These are phyloP conservation scores for Sisor rabdophorus DNA, from an alignment of 2,113 vertebrate genomes.

Conservation along the genomic window DNA sequence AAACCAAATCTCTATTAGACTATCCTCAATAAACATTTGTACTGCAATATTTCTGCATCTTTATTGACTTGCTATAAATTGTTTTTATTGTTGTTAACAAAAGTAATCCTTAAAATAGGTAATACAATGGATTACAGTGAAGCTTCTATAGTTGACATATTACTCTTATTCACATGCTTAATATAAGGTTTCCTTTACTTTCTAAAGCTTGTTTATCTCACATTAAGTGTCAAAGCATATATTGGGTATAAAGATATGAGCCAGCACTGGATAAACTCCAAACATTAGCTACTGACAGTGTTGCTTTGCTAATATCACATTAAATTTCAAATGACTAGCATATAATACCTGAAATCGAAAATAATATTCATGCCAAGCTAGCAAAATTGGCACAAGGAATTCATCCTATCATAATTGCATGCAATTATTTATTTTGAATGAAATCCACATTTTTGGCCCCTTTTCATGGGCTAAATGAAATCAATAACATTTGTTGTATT, in stretches of 20 bases:
- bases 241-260: not conserved
- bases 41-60: not conserved
- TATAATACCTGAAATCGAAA: not conserved
- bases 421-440: slow-evolving; percentile 52
- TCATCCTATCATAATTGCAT: not conserved
- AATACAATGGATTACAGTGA: not conserved
- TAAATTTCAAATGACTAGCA: not conserved
- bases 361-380: slow-evolving; percentile 1
- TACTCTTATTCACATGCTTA: not conserved
- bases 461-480: slow-evolving; percentile 61
- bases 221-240: not conserved
- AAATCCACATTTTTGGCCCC: slow-evolving; percentile 62
- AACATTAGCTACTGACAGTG: not conserved
- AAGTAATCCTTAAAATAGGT: not conserved
- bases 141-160: not conserved
- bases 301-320: not conserved
- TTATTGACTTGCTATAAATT: not conserved
- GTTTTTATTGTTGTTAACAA: not conserved
- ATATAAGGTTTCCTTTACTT: not conserved
- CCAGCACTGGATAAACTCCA: not conserved
- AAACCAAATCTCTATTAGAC: no score
- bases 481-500: slow-evolving; percentile 60
- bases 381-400: slow-evolving; percentile 16
- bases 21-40: no score
- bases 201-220: not conserved